These are phyloP conservation scores for Strigops habroptila DNA, from an alignment of 2,113 vertebrate species.

Conservation along the genomic window DNA sequence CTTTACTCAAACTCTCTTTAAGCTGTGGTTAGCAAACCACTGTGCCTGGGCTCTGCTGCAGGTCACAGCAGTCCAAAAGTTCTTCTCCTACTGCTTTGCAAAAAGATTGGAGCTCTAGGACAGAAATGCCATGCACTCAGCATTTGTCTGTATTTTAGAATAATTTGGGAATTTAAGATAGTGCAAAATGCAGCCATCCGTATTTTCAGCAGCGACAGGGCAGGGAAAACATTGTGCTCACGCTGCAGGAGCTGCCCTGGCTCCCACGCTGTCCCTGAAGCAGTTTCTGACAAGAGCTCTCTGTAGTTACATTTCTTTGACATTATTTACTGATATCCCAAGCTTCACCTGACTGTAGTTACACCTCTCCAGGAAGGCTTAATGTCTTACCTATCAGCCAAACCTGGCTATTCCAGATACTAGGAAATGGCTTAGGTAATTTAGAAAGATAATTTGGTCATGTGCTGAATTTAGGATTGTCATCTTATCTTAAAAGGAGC, in stretches of 20 bases:
- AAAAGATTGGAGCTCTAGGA: neutral
- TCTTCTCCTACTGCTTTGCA: neutral
- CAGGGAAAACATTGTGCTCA: fast-evolving
- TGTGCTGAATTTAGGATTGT: neutral
- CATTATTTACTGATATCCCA: neutral
- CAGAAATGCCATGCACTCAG: neutral
- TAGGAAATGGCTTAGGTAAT: neutral
- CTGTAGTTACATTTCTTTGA: neutral
- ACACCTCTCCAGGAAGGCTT: neutral
- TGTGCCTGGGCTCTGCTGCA: neutral
- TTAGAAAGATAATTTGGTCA: neutral
- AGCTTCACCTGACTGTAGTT: neutral
- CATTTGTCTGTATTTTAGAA: neutral
- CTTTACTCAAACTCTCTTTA: neutral
- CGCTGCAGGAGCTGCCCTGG: neutral
- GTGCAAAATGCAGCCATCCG: neutral
- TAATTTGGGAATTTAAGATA: neutral
- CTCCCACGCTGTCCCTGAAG: neutral
- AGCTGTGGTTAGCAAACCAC: neutral
- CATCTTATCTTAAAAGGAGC: neutral
- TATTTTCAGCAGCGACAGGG: neutral
- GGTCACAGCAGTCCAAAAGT: neutral
- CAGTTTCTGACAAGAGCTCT: neutral
- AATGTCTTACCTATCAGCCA: neutral
- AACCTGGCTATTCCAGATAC: neutral